Base-by-base conservation (phyloP, 2,113 vertebrate genomes). In the Mormyrus lacerda region DNA sequence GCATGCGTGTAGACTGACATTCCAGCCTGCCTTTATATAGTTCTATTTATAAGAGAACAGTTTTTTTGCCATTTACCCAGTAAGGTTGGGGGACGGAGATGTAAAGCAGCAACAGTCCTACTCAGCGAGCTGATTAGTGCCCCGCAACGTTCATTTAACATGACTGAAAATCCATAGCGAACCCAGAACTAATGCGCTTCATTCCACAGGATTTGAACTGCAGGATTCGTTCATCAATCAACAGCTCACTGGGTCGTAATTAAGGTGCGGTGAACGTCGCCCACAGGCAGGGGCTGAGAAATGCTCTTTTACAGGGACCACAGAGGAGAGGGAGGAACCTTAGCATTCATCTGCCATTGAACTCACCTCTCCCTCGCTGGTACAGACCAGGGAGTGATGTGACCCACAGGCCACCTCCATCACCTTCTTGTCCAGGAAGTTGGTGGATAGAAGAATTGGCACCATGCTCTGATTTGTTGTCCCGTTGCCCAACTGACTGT, bases 401-500 rank as follows among this genome's bases (percentile, higher is more conserved):
- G 97, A 99, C 73, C 98, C 98, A 95, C 98, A 99, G 42, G 98
- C 96, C 89, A 99, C 98, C 93, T 97, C 96, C 15, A 95, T 95
- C 91, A 99, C 96, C 93, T 96, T 98, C 94, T 97, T 99, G 92
- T 96, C 94, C 92, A 97, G 94, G 88, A 99, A 95, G 92, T 96
- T 98, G 91, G 97, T 96, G 7, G 97, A 97, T 91, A 99, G 96
- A 21, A 97, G 96, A 90, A 97, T 92, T 5, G 98, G 98, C 89
- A 96, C 94, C n/a, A 97, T 94, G 87, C 97, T 98, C 92, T 98
- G 98, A 93, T 97, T 98, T 79, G 97, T 97, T 6, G 97, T 97
- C 88, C 98, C 98, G 53, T 99, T 99, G 45, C 98, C 98, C 90
- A 99, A 95, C 6, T 99, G 98, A 95, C 98, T 97, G 92, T 99